These are phyloP conservation scores for Protonemura montana DNA, from an alignment of 2,888 invertebrate species.

Conservation along the genomic window DNA sequence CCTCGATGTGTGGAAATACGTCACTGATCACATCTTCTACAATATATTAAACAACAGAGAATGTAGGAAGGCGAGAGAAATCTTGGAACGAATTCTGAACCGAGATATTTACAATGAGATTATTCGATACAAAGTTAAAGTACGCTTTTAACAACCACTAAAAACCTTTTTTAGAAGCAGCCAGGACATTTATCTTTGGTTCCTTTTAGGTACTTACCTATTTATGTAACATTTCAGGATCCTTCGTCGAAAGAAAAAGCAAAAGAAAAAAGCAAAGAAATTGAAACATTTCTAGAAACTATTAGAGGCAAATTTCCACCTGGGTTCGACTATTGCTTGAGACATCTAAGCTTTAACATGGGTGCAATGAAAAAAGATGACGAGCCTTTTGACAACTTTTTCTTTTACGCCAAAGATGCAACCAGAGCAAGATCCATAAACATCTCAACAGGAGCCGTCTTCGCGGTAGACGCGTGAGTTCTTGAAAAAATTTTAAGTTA, in stretches of 20 bases:
- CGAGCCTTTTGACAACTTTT: neutral
- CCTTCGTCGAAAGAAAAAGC: neutral
- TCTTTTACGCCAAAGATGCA: neutral
- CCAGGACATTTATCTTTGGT: too few relatives aligned
- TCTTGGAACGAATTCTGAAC: constrained; percentile 50
- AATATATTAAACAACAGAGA: constrained; percentile 52
- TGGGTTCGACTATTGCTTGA: neutral
- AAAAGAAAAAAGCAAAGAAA: neutral
- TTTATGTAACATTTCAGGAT: neutral
- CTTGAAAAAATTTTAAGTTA: too few relatives aligned
- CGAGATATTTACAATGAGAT: constrained; percentile 40
- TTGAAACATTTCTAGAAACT: neutral
- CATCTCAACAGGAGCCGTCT: neutral
- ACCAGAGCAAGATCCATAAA: neutral
- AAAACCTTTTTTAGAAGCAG: too few relatives aligned
- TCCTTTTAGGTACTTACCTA: too few relatives aligned
- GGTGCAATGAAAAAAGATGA: neutral
- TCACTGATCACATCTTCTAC: constrained; percentile 55
- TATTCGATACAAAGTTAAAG: neutral
- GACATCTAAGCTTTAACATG: neutral
- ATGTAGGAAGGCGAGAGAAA: constrained; percentile 50
- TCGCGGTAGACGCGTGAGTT: neutral
- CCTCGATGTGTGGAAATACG: constrained; percentile 51
- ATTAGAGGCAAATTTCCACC: neutral
- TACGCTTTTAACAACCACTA: neutral